Conservation (phyloP, 2,888 invertebrate genomes). For the Hydraecia micacea region DNA sequence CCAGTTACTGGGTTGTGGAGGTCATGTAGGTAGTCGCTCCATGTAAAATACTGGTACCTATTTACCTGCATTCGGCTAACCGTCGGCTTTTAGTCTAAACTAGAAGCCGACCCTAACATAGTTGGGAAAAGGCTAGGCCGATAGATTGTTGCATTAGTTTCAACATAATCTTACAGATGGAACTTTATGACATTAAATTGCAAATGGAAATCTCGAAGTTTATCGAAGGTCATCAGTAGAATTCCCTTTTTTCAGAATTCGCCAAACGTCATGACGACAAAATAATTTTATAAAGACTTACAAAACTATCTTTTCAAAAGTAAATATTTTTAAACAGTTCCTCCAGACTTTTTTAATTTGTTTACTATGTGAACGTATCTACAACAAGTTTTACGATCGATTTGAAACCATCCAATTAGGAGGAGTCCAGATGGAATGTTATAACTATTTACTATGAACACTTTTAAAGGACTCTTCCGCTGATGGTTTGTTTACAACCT, state of each 20-base stretch:
- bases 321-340: conserved; percentile 14
- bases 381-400: conserved; percentile 68
- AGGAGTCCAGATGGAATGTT: conserved; percentile 68
- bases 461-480: conserved; percentile 67
- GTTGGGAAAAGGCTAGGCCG: not conserved
- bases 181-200: not conserved
- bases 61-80: too few species aligned
- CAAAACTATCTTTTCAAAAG: not conserved
- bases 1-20: too few species aligned
- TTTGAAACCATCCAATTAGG: conserved; percentile 71
- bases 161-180: not conserved
- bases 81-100: too few species aligned
- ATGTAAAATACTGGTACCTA: not conserved
- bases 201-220: not conserved
- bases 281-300: not conserved
- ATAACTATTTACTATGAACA: conserved; percentile 72
- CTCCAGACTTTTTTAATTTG: conserved; percentile 51
- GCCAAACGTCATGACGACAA: not conserved
- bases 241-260: not conserved
- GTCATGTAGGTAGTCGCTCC: too few species aligned
- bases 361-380: conserved; percentile 63
- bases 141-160: not conserved
- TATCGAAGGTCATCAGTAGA: not conserved
- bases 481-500: conserved; percentile 74
- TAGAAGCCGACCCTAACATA: not conserved